These are phyloP conservation scores for Pampus argenteus DNA, from an alignment of 2,797 vertebrate species.

Conservation along the genomic window DNA sequence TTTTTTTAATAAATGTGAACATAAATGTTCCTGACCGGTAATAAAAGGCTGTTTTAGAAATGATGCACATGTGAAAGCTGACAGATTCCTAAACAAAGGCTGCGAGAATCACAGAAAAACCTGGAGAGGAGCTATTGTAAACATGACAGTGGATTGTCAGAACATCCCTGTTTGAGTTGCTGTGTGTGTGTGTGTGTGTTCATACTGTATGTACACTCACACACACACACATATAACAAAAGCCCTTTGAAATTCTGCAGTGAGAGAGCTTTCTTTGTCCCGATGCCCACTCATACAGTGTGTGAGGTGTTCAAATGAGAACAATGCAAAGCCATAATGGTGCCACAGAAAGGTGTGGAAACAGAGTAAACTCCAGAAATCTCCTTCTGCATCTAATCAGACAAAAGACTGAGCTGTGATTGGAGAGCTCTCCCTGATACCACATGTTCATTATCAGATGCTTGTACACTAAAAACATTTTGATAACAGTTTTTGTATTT, in stretches of 20 bases:
- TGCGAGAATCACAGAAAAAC: slow-evolving; percentile 73
- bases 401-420: slow-evolving; percentile 28
- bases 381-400: slow-evolving; percentile 46
- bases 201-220: slow-evolving; percentile 56
- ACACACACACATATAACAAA: slow-evolving; percentile 67
- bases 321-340: slow-evolving; percentile 69
- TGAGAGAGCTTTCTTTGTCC: slow-evolving; percentile 76
- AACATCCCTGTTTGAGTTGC: slow-evolving; percentile 70
- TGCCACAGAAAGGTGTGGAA: slow-evolving; percentile 71
- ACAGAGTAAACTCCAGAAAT: slow-evolving; percentile 60
- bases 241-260: slow-evolving; percentile 79
- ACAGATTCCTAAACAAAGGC: slow-evolving; percentile 76
- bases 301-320: slow-evolving; percentile 58
- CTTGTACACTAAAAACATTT: slow-evolving; percentile 45
- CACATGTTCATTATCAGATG: slow-evolving; percentile 60
- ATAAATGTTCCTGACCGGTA: slow-evolving; percentile 19
- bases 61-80: slow-evolving; percentile 53
- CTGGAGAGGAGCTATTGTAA: slow-evolving; percentile 83
- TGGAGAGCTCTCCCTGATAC: slow-evolving; percentile 24
- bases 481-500: too few relatives aligned
- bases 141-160: slow-evolving; percentile 79
- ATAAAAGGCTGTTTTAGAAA: slow-evolving; percentile 30
- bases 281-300: slow-evolving; percentile 65
- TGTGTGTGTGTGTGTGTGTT: slow-evolving; percentile 64
- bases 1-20: too few relatives aligned